Percentiles rank a stretch among this genome's conserved stretches.
Evolutionary conservation across 2,113 vertebrate genomes (phyloP).

Genomic region (Zosterops borbonicus): DNA sequence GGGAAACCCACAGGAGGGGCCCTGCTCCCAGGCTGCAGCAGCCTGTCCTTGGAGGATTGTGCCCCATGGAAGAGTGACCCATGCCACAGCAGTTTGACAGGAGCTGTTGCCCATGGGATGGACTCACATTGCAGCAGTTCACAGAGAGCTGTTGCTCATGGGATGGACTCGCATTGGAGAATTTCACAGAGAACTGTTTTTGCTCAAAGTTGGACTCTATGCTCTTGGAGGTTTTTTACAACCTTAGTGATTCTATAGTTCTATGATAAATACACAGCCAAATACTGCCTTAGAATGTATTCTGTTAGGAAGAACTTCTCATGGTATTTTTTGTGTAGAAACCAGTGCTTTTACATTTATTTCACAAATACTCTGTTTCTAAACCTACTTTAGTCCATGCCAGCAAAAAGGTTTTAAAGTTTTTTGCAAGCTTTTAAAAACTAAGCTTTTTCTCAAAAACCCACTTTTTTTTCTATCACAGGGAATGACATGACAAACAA

Average conservation of each 20-base stretch:
- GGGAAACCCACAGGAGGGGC: rapidly evolving
- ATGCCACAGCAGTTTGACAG: rapidly evolving
- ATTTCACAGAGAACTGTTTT: neutral
- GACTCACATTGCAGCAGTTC: neutral
- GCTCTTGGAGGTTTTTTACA: neutral
- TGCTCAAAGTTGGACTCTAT: neutral
- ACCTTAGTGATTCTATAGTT: neutral
- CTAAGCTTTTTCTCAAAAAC: neutral
- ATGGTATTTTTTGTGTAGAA: neutral
- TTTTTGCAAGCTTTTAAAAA: neutral
- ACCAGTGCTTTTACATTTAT: neutral
- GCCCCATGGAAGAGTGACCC: neutral
- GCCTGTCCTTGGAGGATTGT: neutral
- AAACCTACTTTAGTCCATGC: neutral
- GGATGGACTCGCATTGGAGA: neutral
- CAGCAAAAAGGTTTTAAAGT: neutral
- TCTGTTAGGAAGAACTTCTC: neutral
- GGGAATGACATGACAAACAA: neutral
- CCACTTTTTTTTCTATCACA: rapidly evolving
- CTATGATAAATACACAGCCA: neutral
- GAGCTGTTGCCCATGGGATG: rapidly evolving
- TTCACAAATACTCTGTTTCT: neutral
- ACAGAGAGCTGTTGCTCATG: neutral
- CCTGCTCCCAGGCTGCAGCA: neutral
- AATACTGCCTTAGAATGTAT: neutral